A percentile compares a stretch with the other conserved stretches of the same genome.
phyloP scores from a whole-genome alignment of 2,888 invertebrate species.

The Neoscelio sp. region DNA sequence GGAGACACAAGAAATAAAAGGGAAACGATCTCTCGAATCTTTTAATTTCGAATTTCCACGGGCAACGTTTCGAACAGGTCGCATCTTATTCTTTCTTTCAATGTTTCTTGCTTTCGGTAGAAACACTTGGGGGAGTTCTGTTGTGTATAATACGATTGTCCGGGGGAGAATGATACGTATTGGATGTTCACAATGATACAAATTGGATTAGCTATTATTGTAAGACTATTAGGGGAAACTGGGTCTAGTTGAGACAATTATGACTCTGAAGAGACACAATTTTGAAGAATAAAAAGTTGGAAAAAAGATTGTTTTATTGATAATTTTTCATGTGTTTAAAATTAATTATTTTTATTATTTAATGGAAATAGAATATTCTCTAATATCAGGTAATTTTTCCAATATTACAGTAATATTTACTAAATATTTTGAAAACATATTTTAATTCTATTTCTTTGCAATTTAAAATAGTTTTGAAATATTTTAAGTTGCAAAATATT shows the following conservation, averaged over 20 bases:
- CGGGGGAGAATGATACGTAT: slow-evolving; percentile 30
- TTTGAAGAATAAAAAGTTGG: too few relatives aligned
- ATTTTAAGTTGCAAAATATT: too few relatives aligned
- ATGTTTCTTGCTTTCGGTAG: slow-evolving; percentile 61
- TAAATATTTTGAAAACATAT: too few relatives aligned
- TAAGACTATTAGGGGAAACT: slow-evolving; percentile 2
- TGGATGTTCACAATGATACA: slow-evolving; percentile 1
- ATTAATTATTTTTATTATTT: too few relatives aligned
- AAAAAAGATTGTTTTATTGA: too few relatives aligned
- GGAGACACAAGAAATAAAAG: slow-evolving; percentile 75
- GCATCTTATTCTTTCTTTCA: slow-evolving; percentile 49
- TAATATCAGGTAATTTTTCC: too few relatives aligned
- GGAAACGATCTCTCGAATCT: slow-evolving; percentile 69
- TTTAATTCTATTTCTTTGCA: too few relatives aligned
- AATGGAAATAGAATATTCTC: too few relatives aligned
- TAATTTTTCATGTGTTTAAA: too few relatives aligned
- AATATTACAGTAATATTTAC: too few relatives aligned
- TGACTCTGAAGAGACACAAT: too few relatives aligned
- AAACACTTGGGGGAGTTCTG: slow-evolving; percentile 32
- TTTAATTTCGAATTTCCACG: slow-evolving; percentile 79
- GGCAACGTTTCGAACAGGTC: slow-evolving; percentile 64
- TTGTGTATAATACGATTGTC: slow-evolving; percentile 23
- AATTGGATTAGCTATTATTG: slow-evolving; percentile 33
- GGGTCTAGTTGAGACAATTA: neutral
- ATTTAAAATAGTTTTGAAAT: too few relatives aligned